A percentile compares a stretch with the other conserved stretches of the same genome.
These are phyloP conservation scores for Calephelis virginiensis DNA, from an alignment of 1,140 invertebrate genomes.

Conservation along the genomic window DNA sequence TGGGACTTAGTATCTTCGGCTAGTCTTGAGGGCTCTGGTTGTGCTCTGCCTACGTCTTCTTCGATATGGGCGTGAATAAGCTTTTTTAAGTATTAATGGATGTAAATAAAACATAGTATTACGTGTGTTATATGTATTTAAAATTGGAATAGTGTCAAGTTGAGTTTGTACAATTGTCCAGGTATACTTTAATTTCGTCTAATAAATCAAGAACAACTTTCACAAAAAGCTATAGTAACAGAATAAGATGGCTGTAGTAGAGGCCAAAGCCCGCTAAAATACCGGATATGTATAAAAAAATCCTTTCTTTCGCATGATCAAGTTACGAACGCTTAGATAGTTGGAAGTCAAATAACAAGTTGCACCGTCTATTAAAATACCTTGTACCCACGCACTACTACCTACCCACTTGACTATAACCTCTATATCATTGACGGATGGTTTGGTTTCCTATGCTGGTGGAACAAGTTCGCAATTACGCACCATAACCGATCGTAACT, in stretches of 20 bases:
- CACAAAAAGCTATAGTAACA: no score
- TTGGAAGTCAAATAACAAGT: slow-evolving; percentile 12
- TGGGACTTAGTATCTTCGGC: no score
- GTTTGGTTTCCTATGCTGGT: slow-evolving; percentile 6
- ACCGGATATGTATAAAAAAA: slow-evolving; percentile 8
- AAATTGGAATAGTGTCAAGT: no score
- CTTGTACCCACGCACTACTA: slow-evolving; percentile 17
- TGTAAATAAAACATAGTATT: no score
- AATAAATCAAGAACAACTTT: no score
- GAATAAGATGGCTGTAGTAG: neutral
- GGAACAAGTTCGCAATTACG: slow-evolving; percentile 18
- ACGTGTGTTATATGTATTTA: no score
- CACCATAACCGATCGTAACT: slow-evolving; percentile 25
- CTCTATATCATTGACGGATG: neutral
- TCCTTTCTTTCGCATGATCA: slow-evolving; percentile 14
- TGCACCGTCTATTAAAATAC: slow-evolving; percentile 22
- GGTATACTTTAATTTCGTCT: no score
- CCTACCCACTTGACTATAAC: neutral
- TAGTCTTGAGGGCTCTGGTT: no score
- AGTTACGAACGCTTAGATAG: slow-evolving; percentile 12
- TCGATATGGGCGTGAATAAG: no score
- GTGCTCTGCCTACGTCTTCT: no score
- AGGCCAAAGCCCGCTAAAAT: slow-evolving; percentile 9
- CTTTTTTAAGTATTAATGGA: no score
- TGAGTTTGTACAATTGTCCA: no score